phyloP scores from a whole-genome alignment of 2,113 vertebrate genomes.

The Ivindomyrus marchei region DNA sequence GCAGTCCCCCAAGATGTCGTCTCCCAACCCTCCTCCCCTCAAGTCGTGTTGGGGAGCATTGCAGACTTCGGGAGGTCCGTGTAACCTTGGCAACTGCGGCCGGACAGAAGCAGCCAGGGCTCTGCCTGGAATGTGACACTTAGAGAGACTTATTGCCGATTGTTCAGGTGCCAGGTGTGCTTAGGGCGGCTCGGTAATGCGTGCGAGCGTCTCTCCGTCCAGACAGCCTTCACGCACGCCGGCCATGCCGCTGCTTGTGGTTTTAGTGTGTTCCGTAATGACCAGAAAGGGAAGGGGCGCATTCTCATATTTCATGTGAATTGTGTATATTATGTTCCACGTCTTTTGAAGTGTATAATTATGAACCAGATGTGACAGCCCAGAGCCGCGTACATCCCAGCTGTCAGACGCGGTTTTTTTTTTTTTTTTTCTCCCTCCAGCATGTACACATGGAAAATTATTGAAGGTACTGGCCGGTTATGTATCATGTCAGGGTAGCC shows the following conservation, averaged over 20 bases:
- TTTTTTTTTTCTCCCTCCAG: conserved; percentile 45
- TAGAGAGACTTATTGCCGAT: conserved; percentile 5
- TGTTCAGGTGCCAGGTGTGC: not conserved
- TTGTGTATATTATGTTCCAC: conserved; percentile 48
- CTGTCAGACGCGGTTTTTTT: conserved; percentile 59
- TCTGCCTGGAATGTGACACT: not conserved
- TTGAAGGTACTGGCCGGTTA: conserved; percentile 58
- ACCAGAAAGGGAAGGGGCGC: conserved; percentile 8
- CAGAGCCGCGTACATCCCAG: conserved; percentile 55
- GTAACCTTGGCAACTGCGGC: not conserved
- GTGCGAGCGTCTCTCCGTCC: conserved; percentile 8
- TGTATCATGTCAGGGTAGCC: conserved; percentile 59
- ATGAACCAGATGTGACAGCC: conserved; percentile 69
- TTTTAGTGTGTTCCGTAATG: not conserved
- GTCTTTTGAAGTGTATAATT: conserved; percentile 72
- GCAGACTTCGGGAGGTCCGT: not conserved
- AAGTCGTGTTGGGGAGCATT: not conserved
- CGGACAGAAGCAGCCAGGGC: not conserved
- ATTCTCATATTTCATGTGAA: conserved; percentile 47
- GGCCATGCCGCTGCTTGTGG: not conserved
- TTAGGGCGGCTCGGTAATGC: not conserved
- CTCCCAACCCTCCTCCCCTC: not conserved
- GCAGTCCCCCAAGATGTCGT: not conserved
- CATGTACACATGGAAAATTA: conserved; percentile 61
- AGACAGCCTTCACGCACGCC: conserved; percentile 6